A percentile compares a stretch with the other conserved stretches of the same genome.
Evolutionary conservation across 2,797 vertebrate genomes (phyloP).

Genomic region (Petrocephalus sullivani): DNA sequence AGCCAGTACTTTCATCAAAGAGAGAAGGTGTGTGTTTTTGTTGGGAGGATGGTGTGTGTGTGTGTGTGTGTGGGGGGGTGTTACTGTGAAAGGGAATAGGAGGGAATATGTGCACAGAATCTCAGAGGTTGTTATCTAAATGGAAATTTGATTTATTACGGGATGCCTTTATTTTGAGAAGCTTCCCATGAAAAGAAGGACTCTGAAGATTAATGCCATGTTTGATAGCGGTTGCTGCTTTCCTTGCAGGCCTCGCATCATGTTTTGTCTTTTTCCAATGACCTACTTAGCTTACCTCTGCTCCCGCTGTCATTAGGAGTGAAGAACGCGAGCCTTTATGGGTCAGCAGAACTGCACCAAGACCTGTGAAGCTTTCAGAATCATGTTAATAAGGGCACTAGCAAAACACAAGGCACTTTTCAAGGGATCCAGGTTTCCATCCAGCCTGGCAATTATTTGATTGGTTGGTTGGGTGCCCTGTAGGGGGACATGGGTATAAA

Average conservation of each 20-base stretch:
- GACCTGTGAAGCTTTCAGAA: background rate
- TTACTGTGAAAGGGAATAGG: background rate
- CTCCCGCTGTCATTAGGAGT: background rate
- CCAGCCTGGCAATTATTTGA: background rate
- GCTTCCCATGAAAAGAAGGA: slow-evolving; percentile 19
- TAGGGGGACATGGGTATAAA: background rate
- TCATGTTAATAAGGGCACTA: background rate
- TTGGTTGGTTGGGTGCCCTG: background rate
- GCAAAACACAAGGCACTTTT: background rate
- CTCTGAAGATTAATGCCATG: slow-evolving; percentile 25
- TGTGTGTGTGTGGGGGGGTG: slow-evolving; percentile 28
- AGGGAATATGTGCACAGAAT: slow-evolving; percentile 12
- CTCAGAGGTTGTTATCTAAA: slow-evolving; percentile 40
- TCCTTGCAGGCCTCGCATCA: background rate
- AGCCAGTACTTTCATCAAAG: too few species aligned
- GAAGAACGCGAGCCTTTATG: background rate
- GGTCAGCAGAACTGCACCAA: background rate
- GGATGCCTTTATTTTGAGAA: slow-evolving; percentile 28
- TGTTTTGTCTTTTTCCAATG: background rate
- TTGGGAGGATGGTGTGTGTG: slow-evolving; percentile 24
- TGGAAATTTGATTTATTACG: slow-evolving; percentile 41
- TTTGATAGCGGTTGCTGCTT: background rate
- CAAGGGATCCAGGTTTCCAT: background rate
- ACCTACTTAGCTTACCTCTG: background rate
- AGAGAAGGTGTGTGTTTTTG: background rate